Conservation (phyloP, 2,888 invertebrate genomes). For the Pyrochroa serraticornis region DNA sequence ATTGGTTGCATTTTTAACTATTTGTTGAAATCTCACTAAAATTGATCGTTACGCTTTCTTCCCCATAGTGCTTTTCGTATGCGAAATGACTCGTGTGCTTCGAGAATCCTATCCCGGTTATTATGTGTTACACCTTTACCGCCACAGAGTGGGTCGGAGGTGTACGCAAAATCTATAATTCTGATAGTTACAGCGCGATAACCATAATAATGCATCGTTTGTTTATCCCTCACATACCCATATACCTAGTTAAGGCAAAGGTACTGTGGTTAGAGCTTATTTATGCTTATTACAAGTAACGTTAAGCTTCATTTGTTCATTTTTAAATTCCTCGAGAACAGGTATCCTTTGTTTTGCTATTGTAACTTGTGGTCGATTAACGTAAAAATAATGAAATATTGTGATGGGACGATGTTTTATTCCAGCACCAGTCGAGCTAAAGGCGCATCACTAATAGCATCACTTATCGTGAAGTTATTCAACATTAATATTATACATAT, state of each 20-base stretch:
- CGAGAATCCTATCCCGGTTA: too few relatives aligned
- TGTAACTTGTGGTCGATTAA: constrained; percentile 17
- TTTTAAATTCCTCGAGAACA: constrained; percentile 17
- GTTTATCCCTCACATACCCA: constrained; percentile 9
- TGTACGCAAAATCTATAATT: constrained; percentile 14
- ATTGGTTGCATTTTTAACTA: too few relatives aligned
- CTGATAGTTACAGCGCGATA: constrained; percentile 6
- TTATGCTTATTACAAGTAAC: constrained; percentile 21
- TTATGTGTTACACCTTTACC: too few relatives aligned
- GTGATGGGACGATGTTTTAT: constrained; percentile 41
- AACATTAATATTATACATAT: constrained; percentile 30
- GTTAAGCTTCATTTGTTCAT: constrained; percentile 22
- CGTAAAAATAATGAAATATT: constrained; percentile 42
- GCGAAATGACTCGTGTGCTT: too few relatives aligned
- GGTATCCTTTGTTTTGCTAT: constrained; percentile 24
- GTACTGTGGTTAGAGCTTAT: constrained; percentile 15
- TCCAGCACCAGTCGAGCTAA: constrained; percentile 14
- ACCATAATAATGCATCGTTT: constrained; percentile 3
- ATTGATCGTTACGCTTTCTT: neutral
- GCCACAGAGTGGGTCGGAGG: neutral
- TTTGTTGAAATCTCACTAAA: too few relatives aligned
- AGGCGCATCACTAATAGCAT: constrained; percentile 39
- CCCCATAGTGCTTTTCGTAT: neutral
- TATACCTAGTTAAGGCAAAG: constrained; percentile 11
- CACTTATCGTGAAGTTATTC: constrained; percentile 41